Percentiles rank a stretch among this genome's conserved stretches.
phyloP scores from a whole-genome alignment of 2,797 vertebrate species.

The Mastacembelus armatus region DNA sequence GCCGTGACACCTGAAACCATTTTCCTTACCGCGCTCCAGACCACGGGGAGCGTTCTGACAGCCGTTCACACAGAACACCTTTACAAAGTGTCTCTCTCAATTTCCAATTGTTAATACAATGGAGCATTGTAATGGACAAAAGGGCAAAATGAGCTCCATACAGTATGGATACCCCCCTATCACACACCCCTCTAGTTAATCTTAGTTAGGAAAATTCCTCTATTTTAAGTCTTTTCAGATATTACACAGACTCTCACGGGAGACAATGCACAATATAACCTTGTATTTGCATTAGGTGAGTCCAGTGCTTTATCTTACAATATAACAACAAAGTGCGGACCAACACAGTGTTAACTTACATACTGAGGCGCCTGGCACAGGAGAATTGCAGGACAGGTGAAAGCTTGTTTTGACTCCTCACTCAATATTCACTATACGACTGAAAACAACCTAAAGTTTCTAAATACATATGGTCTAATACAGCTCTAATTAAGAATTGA shows the following conservation, averaged over 20 bases:
- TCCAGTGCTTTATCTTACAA: slow-evolving; percentile 6
- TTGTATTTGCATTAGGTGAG: slow-evolving; percentile 18
- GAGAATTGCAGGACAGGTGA: background rate
- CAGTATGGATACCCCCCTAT: too few species aligned
- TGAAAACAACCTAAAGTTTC: background rate
- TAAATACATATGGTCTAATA: background rate
- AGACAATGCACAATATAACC: slow-evolving; percentile 23
- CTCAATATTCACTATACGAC: background rate
- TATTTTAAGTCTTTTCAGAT: slow-evolving; percentile 34
- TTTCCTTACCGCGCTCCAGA: slow-evolving; percentile 73
- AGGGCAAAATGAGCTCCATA: slow-evolving; percentile 42
- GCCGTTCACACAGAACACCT: slow-evolving; percentile 74
- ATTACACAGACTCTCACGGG: slow-evolving; percentile 10
- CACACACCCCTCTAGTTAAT: slow-evolving; percentile 37
- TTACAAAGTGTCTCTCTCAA: slow-evolving; percentile 66
- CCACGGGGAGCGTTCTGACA: slow-evolving; percentile 67
- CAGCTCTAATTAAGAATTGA: slow-evolving; percentile 3
- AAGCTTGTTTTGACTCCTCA: slow-evolving; percentile 14
- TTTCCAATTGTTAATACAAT: slow-evolving; percentile 71
- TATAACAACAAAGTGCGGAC: background rate
- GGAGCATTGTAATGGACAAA: slow-evolving; percentile 63
- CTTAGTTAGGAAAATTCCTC: slow-evolving; percentile 41
- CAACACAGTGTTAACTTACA: background rate
- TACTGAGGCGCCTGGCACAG: background rate
- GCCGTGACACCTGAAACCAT: slow-evolving; percentile 82